Evolutionary conservation across 2,888 invertebrate genomes (phyloP), one percentile per base, ranked within the genome.

Genomic region (Tenthredo scrophulariae): DNA sequence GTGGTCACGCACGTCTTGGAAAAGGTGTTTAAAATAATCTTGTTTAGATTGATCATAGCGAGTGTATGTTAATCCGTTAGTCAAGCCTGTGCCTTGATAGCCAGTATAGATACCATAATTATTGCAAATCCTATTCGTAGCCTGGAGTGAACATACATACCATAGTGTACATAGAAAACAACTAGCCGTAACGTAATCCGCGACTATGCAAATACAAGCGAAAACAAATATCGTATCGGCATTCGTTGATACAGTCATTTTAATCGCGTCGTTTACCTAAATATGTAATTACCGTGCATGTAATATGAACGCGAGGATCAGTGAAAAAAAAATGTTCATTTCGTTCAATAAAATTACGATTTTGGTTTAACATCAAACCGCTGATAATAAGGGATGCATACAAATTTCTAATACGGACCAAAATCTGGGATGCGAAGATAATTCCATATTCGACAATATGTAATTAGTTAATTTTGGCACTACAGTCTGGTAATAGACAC

Each of bases 201-300:
- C 75, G 75, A 46, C 43, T 46, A 75, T 75, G 46, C 75, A 75
- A 75, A 75, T 75, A 33, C 70, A 15, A 74, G 43, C 74, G n/a
- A 43, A 74, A 43, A 37, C 43, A 46, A 75, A 75, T 75, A 75
- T 75, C 75, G 26, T 26, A 46, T 72, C 1, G 75, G 26, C 46
- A 70, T 43, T 0, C 46, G 26, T 75, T 7, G 15, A 10, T 43
- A 43, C 4, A 43, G 43, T 75, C 26, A 13, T 46, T 46, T 75
- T 22, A 26, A 75, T 75, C 26, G 6, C 46, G 43, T 46, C 26
- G 22, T 75, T 26, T 75, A n/a, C 43, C 22, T 46, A 46, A 75
- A 46, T 46, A 46, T 46, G 15, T 46, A 46, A 46, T 46, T 46
- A 13, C 46, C 15, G 46, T 46, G 4, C 15, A 15, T 46, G 46